Base-by-base conservation (phyloP, 2,888 invertebrate species). In the Lamproptera curius region DNA sequence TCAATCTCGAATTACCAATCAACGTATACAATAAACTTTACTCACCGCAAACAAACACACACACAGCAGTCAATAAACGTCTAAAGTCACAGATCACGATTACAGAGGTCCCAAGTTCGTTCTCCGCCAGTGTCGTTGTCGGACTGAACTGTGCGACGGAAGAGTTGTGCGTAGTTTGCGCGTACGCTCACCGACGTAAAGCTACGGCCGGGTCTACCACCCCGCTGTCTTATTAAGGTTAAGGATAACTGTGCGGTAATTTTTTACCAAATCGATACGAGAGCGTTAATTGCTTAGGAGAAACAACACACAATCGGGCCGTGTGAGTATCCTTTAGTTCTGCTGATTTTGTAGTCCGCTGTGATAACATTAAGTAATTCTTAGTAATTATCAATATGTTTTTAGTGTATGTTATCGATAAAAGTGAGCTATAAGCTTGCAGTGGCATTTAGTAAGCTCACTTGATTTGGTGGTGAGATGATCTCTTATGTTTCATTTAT, bases 71-170 rank as follows among this genome's bases (percentile, higher is more conserved):
- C n/a, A n/a, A n/a, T n/a, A n/a, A n/a, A n/a, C 20, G 20, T 20
- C 6, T 76, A 26, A 9, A 17, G 17, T 49, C 84, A 83, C 82
- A 81, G 74, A 74, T 76, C 82, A 82, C 83, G 70, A 59, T 59
- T 54, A 47, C 42, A 43, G 72, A 64, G 71, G 70, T 75, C 73
- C 76, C 71, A 75, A 83, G 84, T 84, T 85, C 81, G 82, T 74
- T 73, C 85, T 70, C 81, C 69, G 68, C 82, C 75, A 79, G 74
- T 73, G 85, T 75, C 76, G 78, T 75, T 63, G 69, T 73, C 67
- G 70, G 80, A 87, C 86, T 86, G 85, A 84, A 70, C 76, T 67
- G 61, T 60, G 63, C 67, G 65, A 70, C 75, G 76, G 82, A 79
- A 82, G 77, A 81, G 65, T 69, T 58, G 70, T 73, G 76, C 76